Evolutionary conservation across 2,888 invertebrate genomes (phyloP), one percentile per base, ranked within the genome.

Genomic region (Phortica okadai): DNA sequence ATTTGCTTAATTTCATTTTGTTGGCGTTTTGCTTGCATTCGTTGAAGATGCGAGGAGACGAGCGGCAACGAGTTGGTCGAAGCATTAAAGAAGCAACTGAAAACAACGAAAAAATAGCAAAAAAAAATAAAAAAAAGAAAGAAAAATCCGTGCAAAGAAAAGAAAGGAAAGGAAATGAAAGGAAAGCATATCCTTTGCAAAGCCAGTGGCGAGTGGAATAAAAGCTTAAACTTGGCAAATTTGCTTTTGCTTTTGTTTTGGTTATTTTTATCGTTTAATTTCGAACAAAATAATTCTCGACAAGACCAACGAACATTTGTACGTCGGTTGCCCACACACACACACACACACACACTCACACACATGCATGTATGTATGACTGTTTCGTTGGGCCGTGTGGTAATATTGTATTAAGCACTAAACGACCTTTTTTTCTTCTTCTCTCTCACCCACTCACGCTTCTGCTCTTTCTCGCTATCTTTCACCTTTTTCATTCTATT

Each of bases 1-100:
- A 85, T 85, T 85, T 85, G 86, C 87, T 86, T 87, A 85, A 87
- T 87, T 87, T 87, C 84, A 84, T 85, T 85, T 85, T 72, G 25
- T n/a, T 50, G 21, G 21, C 21, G 21, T 21, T 21, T 21, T 21
- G 21, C 21, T 21, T 21, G 21, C 21, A 21, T 21, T 21, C 21
- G 21, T 21, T 21, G 21, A 21, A 21, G 21, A 21, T 21, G 1
- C 21, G 21, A 21, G 21, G 21, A 21, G 21, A 21, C 21, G 21
- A 0, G 21, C 0, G 21, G 21, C 21, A 21, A 21, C 21, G 50
- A 25, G 45, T 50, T 16, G 50, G 56, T 16, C 54, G 33, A 33
- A 33, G 33, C 33, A 33, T 33, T 50, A 44, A 44, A 72, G 25
- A 25, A 50, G 21, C 44, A 45, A 21, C 33, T 21, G 21, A 11